phyloP scores from a whole-genome alignment of 2,888 invertebrate genomes.

The Campoplex nolae region DNA sequence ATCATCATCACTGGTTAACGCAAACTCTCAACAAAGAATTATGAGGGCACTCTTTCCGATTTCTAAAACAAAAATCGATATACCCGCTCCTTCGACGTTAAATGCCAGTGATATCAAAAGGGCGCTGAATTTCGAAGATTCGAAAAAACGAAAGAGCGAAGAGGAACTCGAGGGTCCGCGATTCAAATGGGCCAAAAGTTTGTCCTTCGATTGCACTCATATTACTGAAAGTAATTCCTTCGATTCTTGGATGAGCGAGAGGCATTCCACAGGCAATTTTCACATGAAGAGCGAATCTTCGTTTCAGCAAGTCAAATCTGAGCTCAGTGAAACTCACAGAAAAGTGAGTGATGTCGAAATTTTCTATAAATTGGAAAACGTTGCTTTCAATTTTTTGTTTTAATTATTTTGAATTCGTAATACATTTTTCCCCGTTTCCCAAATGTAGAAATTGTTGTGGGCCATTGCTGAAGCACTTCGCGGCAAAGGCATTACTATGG shows the following conservation, averaged over 20 bases:
- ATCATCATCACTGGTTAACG: constrained; percentile 41
- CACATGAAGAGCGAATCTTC: constrained; percentile 72
- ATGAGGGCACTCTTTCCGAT: constrained; percentile 89
- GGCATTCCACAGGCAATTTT: too few species aligned
- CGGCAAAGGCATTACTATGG: constrained; percentile 89
- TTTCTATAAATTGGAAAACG: neutral
- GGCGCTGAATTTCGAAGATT: constrained; percentile 70
- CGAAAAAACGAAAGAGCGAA: constrained; percentile 80
- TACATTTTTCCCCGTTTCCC: constrained; percentile 8
- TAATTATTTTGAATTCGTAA: neutral
- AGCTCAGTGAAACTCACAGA: constrained; percentile 88
- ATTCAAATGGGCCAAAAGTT: constrained; percentile 84
- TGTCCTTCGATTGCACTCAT: constrained; percentile 86
- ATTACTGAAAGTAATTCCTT: constrained; percentile 74
- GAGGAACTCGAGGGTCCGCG: constrained; percentile 80
- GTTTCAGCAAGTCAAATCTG: constrained; percentile 80
- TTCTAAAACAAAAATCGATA: constrained; percentile 82
- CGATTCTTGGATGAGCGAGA: too few species aligned
- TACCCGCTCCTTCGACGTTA: constrained; percentile 39
- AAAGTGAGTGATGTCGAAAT: constrained; percentile 85
- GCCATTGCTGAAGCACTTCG: constrained; percentile 92
- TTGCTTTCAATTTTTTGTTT: neutral
- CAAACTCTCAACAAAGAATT: constrained; percentile 86
- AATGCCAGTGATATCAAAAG: constrained; percentile 56
- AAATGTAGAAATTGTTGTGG: constrained; percentile 90